Base-by-base conservation (phyloP, 2,797 vertebrate genomes). In the Remorina albescens region DNA sequence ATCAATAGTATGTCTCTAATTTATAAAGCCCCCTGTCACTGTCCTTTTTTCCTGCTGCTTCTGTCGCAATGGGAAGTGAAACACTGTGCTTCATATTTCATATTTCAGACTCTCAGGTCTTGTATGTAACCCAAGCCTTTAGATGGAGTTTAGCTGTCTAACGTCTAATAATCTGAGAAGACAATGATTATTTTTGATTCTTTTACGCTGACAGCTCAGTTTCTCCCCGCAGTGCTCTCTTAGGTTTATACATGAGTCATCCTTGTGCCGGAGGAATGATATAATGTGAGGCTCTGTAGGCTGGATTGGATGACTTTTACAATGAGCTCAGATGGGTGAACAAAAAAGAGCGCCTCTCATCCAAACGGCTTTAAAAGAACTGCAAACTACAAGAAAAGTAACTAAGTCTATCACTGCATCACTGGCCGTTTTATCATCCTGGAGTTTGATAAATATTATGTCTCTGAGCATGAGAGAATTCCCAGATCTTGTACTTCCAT, bases 361-460 rank as follows among this genome's bases (percentile, higher is more conserved):
- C 79, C 71, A 83, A 81, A 39, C 15, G 41, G 42, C 57, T 57
- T 77, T 82, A 76, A 79, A 74, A 78, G 49, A 78, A 61, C 68
- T 59, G 62, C 12, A 21, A 76, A 10, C 68, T 60, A 54, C 39
- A 53, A 65, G 81, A 74, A 84, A 84, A 86, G 79, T 76, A 81
- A 69, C 62, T 0, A 6, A 47, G 65, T 58, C 32, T 82, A 77
- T 79, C 82, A 16, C 56, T 67, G 77, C 70, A 68, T 68, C 8
- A n/a, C 54, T 47, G 65, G 2, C 70, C 67, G 55, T 85, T 88
- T 75, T 80, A 72, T 87, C 74, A 83, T 85, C 78, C 5, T 83
- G 54, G 78, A 74, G 81, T 78, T 82, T 1, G 23, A 81, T 88
- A 88, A 91, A 93, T 87, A 86, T 89, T 87, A 84, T 83, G 88